Percentiles rank a stretch among this genome's conserved stretches.
Conservation (phyloP, 2,797 vertebrate genomes). For the Cyprinella venusta region DNA sequence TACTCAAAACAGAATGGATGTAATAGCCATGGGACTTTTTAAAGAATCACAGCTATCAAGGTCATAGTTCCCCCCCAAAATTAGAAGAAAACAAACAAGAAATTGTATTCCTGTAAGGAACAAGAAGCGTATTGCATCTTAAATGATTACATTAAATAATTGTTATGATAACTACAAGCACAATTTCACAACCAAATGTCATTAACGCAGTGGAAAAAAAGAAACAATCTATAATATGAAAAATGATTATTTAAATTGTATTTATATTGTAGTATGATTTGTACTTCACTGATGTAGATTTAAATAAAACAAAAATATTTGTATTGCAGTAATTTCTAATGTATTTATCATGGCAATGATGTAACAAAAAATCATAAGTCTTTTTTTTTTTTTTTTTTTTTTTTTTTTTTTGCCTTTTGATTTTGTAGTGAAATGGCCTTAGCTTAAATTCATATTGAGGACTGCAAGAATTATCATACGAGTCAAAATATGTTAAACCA, state of each 20-base stretch:
- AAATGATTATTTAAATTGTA: not conserved
- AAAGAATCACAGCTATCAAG: not conserved
- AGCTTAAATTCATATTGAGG: not conserved
- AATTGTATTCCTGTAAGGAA: not conserved
- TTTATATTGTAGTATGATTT: conserved; percentile 8
- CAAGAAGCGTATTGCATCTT: not conserved
- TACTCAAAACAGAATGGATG: not conserved
- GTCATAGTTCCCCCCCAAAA: conserved; percentile 11
- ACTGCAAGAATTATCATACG: not conserved
- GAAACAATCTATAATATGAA: not conserved
- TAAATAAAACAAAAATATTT: not conserved
- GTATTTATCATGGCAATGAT: not conserved
- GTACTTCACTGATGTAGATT: not conserved
- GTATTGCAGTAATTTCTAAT: not conserved
- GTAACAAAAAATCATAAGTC: not conserved
- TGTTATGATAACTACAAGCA: not conserved
- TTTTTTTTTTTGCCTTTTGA: not conserved
- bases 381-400: not conserved
- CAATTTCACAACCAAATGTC: not conserved
- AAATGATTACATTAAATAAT: not conserved
- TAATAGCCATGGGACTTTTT: conserved; percentile 10
- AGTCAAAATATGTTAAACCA: not conserved
- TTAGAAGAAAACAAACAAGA: not conserved
- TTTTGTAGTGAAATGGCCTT: conserved; percentile 17
- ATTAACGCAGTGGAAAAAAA: not conserved